A percentile compares a stretch with the other conserved stretches of the same genome.
Evolutionary conservation across 2,797 vertebrate genomes (phyloP).

Genomic region (Psittacula echo): DNA sequence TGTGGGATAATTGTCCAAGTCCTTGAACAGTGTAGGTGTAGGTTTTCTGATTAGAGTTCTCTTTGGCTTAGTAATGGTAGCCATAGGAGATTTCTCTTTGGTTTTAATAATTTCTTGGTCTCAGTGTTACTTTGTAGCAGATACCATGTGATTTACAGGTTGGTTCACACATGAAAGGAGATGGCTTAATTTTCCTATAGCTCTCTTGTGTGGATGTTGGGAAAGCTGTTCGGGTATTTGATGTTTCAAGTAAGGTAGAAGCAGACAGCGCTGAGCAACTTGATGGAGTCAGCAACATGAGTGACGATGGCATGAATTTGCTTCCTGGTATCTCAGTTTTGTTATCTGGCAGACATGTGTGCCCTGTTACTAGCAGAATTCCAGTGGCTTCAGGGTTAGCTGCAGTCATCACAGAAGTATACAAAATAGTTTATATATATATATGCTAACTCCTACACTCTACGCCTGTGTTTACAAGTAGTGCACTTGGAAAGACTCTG

Average conservation of each 20-base stretch:
- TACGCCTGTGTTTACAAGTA: not conserved
- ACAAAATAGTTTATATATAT: not conserved
- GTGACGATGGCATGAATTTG: not conserved
- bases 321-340: not conserved
- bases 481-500: not conserved
- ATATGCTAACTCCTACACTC: not conserved
- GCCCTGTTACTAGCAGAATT: conserved; percentile 12
- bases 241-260: not conserved
- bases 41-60: not conserved
- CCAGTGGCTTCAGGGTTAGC: not conserved
- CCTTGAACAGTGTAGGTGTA: not conserved
- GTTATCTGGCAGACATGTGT: not conserved
- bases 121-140: not conserved
- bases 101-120: not conserved
- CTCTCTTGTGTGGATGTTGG: not conserved
- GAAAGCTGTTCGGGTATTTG: conserved; percentile 1
- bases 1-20: not conserved
- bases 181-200: not conserved
- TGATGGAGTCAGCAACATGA: not conserved
- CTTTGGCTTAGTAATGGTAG: not conserved
- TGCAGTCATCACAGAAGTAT: not conserved
- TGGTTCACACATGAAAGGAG: conserved; percentile 6
- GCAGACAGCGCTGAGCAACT: not conserved
- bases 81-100: not conserved
- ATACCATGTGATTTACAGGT: not conserved